These are phyloP conservation scores for Cynopterus brachyotis DNA, from an alignment of 2,113 vertebrate species.

Conservation along the genomic window DNA sequence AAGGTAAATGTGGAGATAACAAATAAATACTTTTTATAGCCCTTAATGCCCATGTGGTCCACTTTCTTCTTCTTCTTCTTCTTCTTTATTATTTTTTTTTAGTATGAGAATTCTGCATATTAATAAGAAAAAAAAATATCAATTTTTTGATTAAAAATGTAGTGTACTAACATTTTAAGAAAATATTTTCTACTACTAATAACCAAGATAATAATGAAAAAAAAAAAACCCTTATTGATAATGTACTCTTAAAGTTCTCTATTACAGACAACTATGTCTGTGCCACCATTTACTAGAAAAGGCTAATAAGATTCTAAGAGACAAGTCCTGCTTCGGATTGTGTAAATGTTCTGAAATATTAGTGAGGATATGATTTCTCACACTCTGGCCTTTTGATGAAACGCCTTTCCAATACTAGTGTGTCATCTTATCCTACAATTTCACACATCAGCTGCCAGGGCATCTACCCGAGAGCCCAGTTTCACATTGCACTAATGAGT, in stretches of 20 bases:
- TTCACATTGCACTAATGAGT: constrained; percentile 78
- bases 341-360: constrained; percentile 40
- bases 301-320: constrained; percentile 65
- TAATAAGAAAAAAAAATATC: background rate
- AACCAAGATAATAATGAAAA: background rate
- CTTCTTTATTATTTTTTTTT: background rate
- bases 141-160: background rate
- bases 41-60: background rate
- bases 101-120: background rate
- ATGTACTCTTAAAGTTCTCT: background rate
- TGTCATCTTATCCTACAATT: constrained; percentile 77
- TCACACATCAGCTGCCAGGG: constrained; percentile 82
- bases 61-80: background rate
- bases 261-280: background rate
- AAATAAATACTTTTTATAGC: background rate
- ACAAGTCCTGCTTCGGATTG: constrained; percentile 39
- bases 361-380: constrained; percentile 75
- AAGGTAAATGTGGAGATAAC: background rate
- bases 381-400: constrained; percentile 80
- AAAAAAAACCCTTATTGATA: background rate
- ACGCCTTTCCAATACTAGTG: constrained; percentile 73
- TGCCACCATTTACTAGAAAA: background rate
- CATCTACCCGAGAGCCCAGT: constrained; percentile 73
- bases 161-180: constrained; percentile 31
- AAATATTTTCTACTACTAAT: constrained; percentile 27